These are phyloP conservation scores for Drosophila serrata DNA, from an alignment of 1,140 invertebrate genomes.

Conservation along the genomic window DNA sequence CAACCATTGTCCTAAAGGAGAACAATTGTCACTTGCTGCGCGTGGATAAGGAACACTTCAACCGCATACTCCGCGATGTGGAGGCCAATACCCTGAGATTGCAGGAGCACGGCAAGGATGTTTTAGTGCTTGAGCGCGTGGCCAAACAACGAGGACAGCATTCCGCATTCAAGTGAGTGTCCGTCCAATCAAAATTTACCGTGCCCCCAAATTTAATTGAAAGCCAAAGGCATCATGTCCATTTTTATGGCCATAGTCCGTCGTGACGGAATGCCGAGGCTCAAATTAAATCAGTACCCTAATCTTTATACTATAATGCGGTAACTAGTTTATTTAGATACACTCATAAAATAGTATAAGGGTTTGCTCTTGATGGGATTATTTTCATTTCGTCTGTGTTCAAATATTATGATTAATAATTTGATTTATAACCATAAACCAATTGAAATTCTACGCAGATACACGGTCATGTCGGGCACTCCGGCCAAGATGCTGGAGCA, in stretches of 20 bases:
- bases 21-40: conserved; percentile 94
- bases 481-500: conserved; percentile 96
- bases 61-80: conserved; percentile 93
- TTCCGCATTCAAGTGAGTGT: conserved; percentile 85
- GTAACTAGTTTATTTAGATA: not conserved
- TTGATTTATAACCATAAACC: not conserved
- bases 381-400: not conserved
- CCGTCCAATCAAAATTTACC: conserved; percentile 33
- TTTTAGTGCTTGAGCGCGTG: conserved; percentile 93
- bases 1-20: conserved; percentile 93
- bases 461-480: conserved; percentile 95
- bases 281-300: not conserved
- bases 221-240: conserved; percentile 13
- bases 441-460: conserved; percentile 86
- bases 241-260: conserved; percentile 28
- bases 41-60: conserved; percentile 96
- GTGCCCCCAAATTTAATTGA: conserved; percentile 37
- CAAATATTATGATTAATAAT: conserved; percentile 6
- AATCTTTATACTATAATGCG: not conserved
- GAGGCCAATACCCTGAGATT: conserved; percentile 95
- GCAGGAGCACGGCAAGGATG: conserved; percentile 95
- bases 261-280: conserved; percentile 24
- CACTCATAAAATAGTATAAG: not conserved
- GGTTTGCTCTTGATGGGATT: not conserved
- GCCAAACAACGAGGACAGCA: conserved; percentile 85